Base-by-base conservation (phyloP, 1,140 invertebrate genomes). In the Antheraea pernyi region DNA sequence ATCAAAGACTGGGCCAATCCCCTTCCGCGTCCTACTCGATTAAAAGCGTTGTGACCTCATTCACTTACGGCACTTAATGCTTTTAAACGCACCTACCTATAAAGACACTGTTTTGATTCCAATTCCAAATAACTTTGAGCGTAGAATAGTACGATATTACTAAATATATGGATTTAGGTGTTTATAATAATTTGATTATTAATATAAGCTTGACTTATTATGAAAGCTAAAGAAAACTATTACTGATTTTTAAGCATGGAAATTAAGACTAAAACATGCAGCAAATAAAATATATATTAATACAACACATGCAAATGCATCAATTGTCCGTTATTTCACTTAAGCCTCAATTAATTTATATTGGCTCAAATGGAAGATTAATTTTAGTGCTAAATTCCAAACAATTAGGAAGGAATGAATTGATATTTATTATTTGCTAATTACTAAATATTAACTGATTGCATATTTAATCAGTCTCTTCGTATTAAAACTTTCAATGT, bases 21-120 rank as follows among this genome's bases (percentile, higher is more conserved):
- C 39, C 46, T 53, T 53, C 46, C 46, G 60, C 62, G 69, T 68
- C 64, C 79, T 76, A 79, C 70, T 73, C 74, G 74, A 74, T 90
- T 87, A 88, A 85, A 86, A 90, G 88, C 84, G 63, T 69, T 73
- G 67, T 79, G 86, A 85, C 88, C 88, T 82, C 82, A 80, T 85
- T 90, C 72, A 68, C 70, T 77, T 86, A 88, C 86, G 83, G 82
- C 73, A 79, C 81, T 76, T 78, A 78, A 77, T 79, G 76, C 80
- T 79, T 81, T 82, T 82, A 77, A 79, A 48, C 70, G 72, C 46
- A 16, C 74, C 67, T 67, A 77, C 70, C 70, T 70, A 77, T 68
- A 60, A 37, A 37, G 30, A 30, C 16, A 58, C 62, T 46, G n/a
- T 36, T 61, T 61, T 61, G 60, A 61, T 36, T 19, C 13, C 11